Evolutionary conservation across 1,140 invertebrate species (phyloP).

Genomic region (Drosophila mauritiana): DNA sequence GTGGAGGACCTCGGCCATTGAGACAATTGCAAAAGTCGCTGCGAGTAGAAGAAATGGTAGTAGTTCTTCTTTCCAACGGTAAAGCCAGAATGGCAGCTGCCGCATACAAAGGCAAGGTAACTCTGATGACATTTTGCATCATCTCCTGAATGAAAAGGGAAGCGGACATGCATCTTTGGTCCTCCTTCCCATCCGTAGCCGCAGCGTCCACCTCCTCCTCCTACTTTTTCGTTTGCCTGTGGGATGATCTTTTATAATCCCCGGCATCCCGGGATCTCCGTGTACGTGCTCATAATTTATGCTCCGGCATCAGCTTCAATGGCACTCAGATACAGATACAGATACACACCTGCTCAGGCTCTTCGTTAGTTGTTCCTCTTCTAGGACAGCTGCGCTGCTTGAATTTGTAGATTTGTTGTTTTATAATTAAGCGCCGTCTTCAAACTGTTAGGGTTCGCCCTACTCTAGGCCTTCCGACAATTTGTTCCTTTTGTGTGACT

Average conservation of each 20-base stretch:
- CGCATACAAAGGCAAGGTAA: conserved; percentile 30
- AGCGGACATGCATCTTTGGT: conserved; percentile 51
- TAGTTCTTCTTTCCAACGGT: conserved; percentile 37
- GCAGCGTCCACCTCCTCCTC: not conserved
- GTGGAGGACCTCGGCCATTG: conserved; percentile 45
- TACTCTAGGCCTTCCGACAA: conserved; percentile 30
- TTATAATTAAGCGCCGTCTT: conserved; percentile 69
- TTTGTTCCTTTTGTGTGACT: conserved; percentile 40
- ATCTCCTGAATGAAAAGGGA: conserved; percentile 57
- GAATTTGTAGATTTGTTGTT: conserved; percentile 56
- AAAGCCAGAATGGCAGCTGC: conserved; percentile 55
- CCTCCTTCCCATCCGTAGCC: conserved; percentile 13
- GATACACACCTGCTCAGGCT: conserved; percentile 51
- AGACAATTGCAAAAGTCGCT: conserved; percentile 64
- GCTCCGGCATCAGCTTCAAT: conserved; percentile 23
- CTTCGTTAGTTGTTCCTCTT: conserved; percentile 34
- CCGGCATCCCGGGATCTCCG: conserved; percentile 37
- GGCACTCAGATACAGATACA: conserved; percentile 12
- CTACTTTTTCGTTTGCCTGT: conserved; percentile 35
- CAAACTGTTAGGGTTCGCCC: conserved; percentile 12
- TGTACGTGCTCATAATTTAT: conserved; percentile 79
- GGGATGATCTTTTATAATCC: conserved; percentile 74
- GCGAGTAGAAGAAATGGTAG: not conserved
- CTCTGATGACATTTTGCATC: conserved; percentile 64
- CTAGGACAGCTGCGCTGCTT: conserved; percentile 58